These are phyloP conservation scores for Rhodophaea formosa DNA, from an alignment of 2,888 invertebrate species.

Conservation along the genomic window DNA sequence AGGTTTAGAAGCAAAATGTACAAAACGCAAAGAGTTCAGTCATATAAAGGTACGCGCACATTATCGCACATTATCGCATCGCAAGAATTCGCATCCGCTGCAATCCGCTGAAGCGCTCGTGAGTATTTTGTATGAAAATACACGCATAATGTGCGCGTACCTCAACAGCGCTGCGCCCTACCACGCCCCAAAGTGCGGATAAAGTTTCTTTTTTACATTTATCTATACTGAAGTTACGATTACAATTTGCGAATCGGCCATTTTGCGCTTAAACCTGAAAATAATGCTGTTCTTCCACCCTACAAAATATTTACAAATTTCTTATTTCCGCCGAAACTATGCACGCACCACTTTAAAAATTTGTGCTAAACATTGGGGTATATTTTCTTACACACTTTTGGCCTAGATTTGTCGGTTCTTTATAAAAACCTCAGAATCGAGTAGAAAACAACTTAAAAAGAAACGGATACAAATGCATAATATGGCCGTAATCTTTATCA, in stretches of 20 bases:
- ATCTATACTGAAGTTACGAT: no score
- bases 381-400: slow-evolving; percentile 38
- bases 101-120: no score
- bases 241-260: background rate
- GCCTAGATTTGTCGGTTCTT: slow-evolving; percentile 54
- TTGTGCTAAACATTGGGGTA: slow-evolving; percentile 64
- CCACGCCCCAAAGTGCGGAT: no score
- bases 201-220: no score
- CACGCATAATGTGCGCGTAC: no score
- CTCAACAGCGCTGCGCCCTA: no score
- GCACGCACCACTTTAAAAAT: slow-evolving; percentile 46
- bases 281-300: background rate
- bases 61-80: no score
- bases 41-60: no score
- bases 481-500: slow-evolving; percentile 57
- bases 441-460: slow-evolving; percentile 43
- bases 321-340: slow-evolving; percentile 30
- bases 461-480: slow-evolving; percentile 51
- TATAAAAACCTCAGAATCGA: slow-evolving; percentile 43
- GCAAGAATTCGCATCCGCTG: no score
- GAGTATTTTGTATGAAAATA: no score
- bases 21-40: background rate
- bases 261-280: background rate
- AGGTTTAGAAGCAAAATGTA: background rate
- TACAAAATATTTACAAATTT: slow-evolving; percentile 36